phyloP scores from a whole-genome alignment of 2,113 vertebrate species.

The Peromyscus leucopus region DNA sequence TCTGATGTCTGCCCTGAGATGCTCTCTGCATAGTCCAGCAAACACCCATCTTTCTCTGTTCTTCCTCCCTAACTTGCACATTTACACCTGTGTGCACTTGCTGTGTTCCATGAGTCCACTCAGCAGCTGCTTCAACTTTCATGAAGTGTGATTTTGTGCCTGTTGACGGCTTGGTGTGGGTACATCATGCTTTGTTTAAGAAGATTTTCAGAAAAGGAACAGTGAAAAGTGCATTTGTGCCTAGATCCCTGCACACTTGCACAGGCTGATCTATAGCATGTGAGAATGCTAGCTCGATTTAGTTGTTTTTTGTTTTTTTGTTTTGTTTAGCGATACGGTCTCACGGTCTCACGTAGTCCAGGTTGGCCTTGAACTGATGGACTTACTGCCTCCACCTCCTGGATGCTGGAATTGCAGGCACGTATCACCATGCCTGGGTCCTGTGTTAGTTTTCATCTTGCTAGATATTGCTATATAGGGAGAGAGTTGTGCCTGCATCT shows the following conservation, averaged over 20 bases:
- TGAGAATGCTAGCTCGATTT: neutral
- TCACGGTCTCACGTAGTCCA: neutral
- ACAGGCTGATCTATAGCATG: rapidly evolving
- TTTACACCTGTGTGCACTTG: rapidly evolving
- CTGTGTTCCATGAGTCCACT: neutral
- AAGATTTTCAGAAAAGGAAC: neutral
- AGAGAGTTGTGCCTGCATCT: rapidly evolving
- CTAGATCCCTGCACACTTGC: rapidly evolving
- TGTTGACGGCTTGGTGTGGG: rapidly evolving
- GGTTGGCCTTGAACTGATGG: neutral
- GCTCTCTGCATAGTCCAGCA: neutral
- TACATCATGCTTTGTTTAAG: neutral
- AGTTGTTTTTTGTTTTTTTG: neutral
- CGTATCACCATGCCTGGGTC: neutral
- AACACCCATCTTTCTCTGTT: rapidly evolving
- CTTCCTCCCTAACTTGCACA: neutral
- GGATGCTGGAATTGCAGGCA: neutral
- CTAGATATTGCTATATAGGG: neutral
- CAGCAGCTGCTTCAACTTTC: neutral
- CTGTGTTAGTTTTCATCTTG: neutral
- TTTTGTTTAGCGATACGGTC: neutral
- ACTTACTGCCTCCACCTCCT: neutral
- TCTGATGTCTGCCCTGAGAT: rapidly evolving
- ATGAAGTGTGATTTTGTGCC: rapidly evolving
- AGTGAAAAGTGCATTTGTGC: neutral